Evolutionary conservation across 2,888 invertebrate genomes (phyloP), one percentile per base, ranked within the genome.

Genomic region (Cistogaster globosa): DNA sequence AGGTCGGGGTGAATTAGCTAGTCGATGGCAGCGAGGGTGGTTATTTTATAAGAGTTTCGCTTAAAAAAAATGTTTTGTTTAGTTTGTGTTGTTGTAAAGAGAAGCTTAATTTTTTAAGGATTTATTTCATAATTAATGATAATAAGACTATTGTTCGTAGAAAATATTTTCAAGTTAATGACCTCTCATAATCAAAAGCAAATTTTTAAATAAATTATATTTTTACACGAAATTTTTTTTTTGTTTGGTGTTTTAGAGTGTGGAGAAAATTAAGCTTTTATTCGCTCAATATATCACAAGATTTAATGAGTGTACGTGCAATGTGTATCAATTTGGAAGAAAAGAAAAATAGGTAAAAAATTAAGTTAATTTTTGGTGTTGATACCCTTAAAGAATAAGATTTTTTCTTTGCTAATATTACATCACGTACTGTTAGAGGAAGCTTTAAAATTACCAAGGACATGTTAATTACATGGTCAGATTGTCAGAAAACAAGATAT

Each of bases 61-160:
- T 32, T 42, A 67, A 51, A 63, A 51, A 63, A 36, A 8, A 16
- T 45, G 45, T 38, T 67, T 53, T 20, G 1, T 18, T 55, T 69
- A 18, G 26, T 60, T 55, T 14, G 22, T 60, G 26, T 42, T 55
- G 38, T 81, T 58, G 38, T 45, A 53, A 55, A 1, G 26, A 26
- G 26, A 22, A 18, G 74, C 69, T 82, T 72, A 77, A 78, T 74
- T 81, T 48, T 72, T 63, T 58, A 63, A 78, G 85, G 85, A 82
- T 85, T 82, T 85, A 85, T 85, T 82, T 75, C 42, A 75, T 85
- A 82, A 85, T 85, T 85, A 85, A 85, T 85, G 85, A 82, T 85
- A 85, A 85, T 85, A 85, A 78, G 78, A 22, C 69, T 42, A 42
- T 42, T 42, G 42, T 79, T 51, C 5, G 42, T 77, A 45, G n/a